Evolutionary conservation across 2,888 invertebrate species (phyloP), one percentile per base, ranked within the genome.

Genomic region (Drosophila limbata): DNA sequence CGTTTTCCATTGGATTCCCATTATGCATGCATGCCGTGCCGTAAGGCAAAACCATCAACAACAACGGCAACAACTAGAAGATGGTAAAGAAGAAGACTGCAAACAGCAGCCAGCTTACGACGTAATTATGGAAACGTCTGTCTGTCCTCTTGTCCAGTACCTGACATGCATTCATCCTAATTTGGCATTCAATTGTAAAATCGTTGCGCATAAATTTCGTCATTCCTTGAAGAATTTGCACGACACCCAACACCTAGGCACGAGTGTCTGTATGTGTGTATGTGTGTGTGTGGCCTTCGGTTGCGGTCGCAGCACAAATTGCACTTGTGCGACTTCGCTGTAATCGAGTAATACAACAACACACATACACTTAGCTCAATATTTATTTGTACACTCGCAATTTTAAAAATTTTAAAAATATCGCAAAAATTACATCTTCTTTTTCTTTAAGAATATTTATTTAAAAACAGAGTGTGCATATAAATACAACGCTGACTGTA

Each of bases 181-280:
- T 84, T 84, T 87, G 76, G 72, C 74, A 74, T 84, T 77, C 88
- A 87, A 79, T 81, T 87, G 85, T 68, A 59, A 72, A 79, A 74
- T 70, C 53, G 72, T 69, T 79, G 72, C 69, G 70, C 76, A 87
- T 84, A 71, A 69, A 81, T 84, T 84, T 81, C 69, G 69, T 81
- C 74, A 71, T 76, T 75, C 69, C 60, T 76, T 76, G 66, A 69
- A 63, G 64, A 71, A 61, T 69, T 63, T 77, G 62, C 69, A 60
- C 55, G 68, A 68, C 39, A 79, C 64, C 53, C 57, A 66, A 66
- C 42, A 78, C 74, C 52, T 33, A 13, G 47, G 5, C 42, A 28
- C 15, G 39, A 17, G 21, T 48, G 17, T 48, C 35, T 31, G 33
- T 42, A 10, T 33, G 37, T 25, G 48, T 17, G n/a, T 45, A 13